These are phyloP conservation scores for Plodia interpunctella DNA, from an alignment of 1,140 invertebrate genomes.

Conservation along the genomic window DNA sequence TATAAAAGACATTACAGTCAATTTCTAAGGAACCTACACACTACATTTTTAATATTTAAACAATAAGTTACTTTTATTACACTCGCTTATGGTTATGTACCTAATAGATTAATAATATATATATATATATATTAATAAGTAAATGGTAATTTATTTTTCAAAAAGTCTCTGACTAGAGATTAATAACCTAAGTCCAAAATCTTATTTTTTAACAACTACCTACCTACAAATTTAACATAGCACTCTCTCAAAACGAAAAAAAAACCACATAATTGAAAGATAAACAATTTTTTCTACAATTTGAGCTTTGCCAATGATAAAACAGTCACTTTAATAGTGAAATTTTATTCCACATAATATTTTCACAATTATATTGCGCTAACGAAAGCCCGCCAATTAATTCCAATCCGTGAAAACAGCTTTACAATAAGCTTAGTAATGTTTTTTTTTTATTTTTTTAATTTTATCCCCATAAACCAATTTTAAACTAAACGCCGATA, in stretches of 20 bases:
- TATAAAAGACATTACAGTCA: constrained; percentile 27
- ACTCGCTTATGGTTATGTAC: constrained; percentile 60
- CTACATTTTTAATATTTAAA: constrained; percentile 54
- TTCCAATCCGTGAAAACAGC: neutral
- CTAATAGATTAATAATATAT: constrained; percentile 22
- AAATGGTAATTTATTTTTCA: constrained; percentile 72
- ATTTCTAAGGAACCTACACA: constrained; percentile 39
- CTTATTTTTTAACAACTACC: constrained; percentile 52
- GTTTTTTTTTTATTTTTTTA: neutral
- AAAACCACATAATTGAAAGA: constrained; percentile 34
- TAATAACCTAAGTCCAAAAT: constrained; percentile 62
- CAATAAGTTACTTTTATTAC: constrained; percentile 65
- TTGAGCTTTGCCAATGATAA: constrained; percentile 71
- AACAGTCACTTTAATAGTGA: constrained; percentile 53
- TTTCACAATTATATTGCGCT: constrained; percentile 26
- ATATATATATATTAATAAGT: constrained; percentile 64
- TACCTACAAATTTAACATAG: constrained; percentile 63
- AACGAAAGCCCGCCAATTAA: constrained; percentile 6
- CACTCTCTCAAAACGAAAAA: constrained; percentile 61
- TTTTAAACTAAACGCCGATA: neutral
- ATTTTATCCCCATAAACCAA: neutral
- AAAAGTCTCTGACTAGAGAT: constrained; percentile 75
- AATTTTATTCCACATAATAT: constrained; percentile 59
- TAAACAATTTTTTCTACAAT: constrained; percentile 46
- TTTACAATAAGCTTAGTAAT: neutral